These are phyloP conservation scores for Copidosoma floridanum DNA, from an alignment of 1,140 invertebrate genomes.

Conservation along the genomic window DNA sequence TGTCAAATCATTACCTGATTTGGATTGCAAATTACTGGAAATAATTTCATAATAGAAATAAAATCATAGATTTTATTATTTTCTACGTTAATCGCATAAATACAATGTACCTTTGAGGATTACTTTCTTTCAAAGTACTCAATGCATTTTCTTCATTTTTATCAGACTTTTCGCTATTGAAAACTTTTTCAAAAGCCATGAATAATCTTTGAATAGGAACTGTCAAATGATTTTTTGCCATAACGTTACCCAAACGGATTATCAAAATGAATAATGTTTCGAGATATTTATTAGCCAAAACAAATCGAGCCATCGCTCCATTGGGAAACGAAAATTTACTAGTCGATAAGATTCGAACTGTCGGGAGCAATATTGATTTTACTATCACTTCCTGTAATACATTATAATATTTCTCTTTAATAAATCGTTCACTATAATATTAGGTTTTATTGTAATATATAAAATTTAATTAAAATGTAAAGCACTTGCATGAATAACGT, in stretches of 20 bases:
- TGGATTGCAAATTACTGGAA: background rate
- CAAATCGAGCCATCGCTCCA: conserved; percentile 69
- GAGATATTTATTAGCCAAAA: conserved; percentile 76
- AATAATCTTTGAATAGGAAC: conserved; percentile 73
- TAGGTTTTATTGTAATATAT: background rate
- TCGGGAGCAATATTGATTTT: conserved; percentile 76
- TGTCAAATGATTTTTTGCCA: conserved; percentile 76
- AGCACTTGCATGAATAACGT: conserved; percentile 70
- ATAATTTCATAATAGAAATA: conserved; percentile 4
- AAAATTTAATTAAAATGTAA: background rate
- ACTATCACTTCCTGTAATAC: conserved; percentile 66
- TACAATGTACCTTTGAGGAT: conserved; percentile 3
- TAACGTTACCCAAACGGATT: conserved; percentile 77
- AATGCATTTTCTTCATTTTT: conserved; percentile 19
- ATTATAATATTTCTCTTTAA: conserved; percentile 3
- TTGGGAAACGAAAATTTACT: conserved; percentile 76
- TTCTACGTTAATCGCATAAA: background rate
- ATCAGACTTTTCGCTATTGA: conserved; percentile 48
- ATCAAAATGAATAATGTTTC: conserved; percentile 78
- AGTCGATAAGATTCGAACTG: conserved; percentile 71
- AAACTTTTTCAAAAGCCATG: conserved; percentile 81
- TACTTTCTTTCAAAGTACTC: conserved; percentile 8
- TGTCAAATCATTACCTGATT: background rate
- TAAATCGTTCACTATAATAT: background rate
- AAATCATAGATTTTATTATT: background rate